These are phyloP conservation scores for Gambelia wislizenii DNA, from an alignment of 2,797 vertebrate genomes.

Conservation along the genomic window DNA sequence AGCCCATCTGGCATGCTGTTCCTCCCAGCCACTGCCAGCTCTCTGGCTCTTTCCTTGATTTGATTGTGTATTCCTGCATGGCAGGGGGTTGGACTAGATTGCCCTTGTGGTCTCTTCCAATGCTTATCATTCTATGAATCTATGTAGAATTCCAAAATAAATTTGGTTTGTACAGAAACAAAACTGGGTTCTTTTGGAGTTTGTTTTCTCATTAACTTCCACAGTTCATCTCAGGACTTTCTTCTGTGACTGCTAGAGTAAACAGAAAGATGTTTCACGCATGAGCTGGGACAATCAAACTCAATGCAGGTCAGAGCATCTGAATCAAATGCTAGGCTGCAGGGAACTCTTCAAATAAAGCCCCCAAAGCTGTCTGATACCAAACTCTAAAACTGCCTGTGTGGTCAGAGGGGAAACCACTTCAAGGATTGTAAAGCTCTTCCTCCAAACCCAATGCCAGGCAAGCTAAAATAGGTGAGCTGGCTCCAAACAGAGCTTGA, in stretches of 20 bases:
- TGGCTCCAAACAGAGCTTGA: neutral
- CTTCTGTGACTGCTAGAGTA: neutral
- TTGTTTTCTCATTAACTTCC: neutral
- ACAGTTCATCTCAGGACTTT: neutral
- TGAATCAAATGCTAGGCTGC: neutral
- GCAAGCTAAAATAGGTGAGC: neutral
- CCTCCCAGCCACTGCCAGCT: too few relatives aligned
- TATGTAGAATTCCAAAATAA: too few relatives aligned
- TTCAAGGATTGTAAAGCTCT: neutral
- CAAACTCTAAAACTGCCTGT: neutral
- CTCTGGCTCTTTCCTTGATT: too few relatives aligned
- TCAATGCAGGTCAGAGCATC: neutral
- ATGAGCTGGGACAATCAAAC: neutral
- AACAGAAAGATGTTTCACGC: neutral
- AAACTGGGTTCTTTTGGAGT: too few relatives aligned
- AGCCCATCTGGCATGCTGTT: too few relatives aligned
- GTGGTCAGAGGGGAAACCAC: neutral
- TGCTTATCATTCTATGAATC: too few relatives aligned
- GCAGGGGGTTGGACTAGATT: too few relatives aligned
- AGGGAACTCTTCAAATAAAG: neutral
- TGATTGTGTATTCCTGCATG: too few relatives aligned
- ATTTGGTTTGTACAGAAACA: too few relatives aligned
- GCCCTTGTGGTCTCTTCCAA: too few relatives aligned
- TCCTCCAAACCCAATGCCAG: neutral
- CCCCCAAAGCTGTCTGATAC: neutral